Evolutionary conservation across 1,140 invertebrate genomes (phyloP).

Genomic region (Pogonomyrmex barbatus): DNA sequence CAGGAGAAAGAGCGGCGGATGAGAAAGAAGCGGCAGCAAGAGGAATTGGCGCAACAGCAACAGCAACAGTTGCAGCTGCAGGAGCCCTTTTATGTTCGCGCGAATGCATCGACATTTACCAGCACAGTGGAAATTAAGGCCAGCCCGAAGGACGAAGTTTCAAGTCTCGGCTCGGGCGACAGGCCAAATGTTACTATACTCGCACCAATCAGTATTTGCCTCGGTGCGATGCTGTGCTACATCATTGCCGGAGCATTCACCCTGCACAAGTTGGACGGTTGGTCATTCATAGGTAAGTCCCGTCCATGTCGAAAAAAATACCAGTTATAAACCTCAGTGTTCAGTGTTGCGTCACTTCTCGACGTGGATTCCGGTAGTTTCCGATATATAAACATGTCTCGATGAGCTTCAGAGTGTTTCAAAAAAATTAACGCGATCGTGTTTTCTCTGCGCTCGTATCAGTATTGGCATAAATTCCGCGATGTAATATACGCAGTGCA

Average conservation of each 20-base stretch:
- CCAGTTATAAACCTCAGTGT: not conserved
- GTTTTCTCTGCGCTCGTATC: not conserved
- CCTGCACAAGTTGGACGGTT: slow-evolving; percentile 94
- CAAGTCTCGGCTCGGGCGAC: slow-evolving; percentile 84
- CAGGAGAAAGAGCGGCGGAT: slow-evolving; percentile 91
- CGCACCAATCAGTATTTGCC: slow-evolving; percentile 91
- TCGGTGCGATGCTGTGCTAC: slow-evolving; percentile 93
- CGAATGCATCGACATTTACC: slow-evolving; percentile 91
- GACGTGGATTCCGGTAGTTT: not conserved
- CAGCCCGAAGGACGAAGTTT: slow-evolving; percentile 86
- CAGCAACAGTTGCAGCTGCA: slow-evolving; percentile 90
- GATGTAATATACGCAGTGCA: not conserved
- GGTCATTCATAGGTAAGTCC: slow-evolving; percentile 90
- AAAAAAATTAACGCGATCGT: not conserved
- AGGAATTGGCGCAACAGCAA: slow-evolving; percentile 89
- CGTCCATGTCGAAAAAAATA: not conserved
- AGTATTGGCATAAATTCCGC: slow-evolving; percentile 24
- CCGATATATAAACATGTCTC: not conserved
- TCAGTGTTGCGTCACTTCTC: slow-evolving; percentile 1
- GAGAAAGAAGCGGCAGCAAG: slow-evolving; percentile 91
- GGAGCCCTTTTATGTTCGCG: slow-evolving; percentile 93
- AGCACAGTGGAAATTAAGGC: slow-evolving; percentile 90
- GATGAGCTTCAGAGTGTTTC: not conserved
- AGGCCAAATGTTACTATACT: slow-evolving; percentile 91
- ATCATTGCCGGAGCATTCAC: slow-evolving; percentile 95